Evolutionary conservation across 64 coral and sea anemone species (phyloP).

Genomic region (Porites lutea): DNA sequence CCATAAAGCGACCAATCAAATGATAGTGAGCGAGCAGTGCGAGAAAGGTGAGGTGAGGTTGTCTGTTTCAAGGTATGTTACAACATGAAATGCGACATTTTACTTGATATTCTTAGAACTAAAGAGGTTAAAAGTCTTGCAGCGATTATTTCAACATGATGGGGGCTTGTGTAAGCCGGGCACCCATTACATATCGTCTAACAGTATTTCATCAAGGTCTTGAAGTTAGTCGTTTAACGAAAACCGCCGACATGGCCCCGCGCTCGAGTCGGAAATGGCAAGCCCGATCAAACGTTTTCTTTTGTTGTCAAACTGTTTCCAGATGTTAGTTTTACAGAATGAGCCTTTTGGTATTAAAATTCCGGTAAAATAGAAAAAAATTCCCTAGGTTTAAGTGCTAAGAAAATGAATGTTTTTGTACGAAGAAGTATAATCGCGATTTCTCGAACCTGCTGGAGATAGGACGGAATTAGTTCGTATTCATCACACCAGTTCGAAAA

Average conservation of each 20-base stretch:
- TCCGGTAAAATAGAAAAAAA: background rate
- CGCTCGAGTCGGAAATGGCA: background rate
- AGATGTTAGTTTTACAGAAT: background rate
- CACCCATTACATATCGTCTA: slow-evolving; percentile 27
- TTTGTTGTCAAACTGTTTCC: background rate
- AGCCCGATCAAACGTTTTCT: slow-evolving; percentile 3
- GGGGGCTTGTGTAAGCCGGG: background rate
- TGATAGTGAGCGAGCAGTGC: too few species aligned
- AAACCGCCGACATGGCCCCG: slow-evolving; percentile 25
- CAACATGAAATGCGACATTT: too few species aligned
- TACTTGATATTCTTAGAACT: too few species aligned
- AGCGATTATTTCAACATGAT: background rate
- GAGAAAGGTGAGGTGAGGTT: too few species aligned
- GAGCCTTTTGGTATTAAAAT: background rate
- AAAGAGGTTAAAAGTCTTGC: background rate
- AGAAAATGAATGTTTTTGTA: too few species aligned
- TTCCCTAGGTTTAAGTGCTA: too few species aligned
- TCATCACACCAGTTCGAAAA: too few species aligned
- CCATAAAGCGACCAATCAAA: too few species aligned
- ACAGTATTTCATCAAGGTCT: slow-evolving; percentile 35
- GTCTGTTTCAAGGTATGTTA: too few species aligned
- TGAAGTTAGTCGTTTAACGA: slow-evolving; percentile 38
- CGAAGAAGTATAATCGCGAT: too few species aligned
- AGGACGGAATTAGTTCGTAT: too few species aligned
- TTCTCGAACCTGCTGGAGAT: too few species aligned